These are phyloP conservation scores for Agrilus biguttatus DNA, from an alignment of 2,888 invertebrate genomes.

Conservation along the genomic window DNA sequence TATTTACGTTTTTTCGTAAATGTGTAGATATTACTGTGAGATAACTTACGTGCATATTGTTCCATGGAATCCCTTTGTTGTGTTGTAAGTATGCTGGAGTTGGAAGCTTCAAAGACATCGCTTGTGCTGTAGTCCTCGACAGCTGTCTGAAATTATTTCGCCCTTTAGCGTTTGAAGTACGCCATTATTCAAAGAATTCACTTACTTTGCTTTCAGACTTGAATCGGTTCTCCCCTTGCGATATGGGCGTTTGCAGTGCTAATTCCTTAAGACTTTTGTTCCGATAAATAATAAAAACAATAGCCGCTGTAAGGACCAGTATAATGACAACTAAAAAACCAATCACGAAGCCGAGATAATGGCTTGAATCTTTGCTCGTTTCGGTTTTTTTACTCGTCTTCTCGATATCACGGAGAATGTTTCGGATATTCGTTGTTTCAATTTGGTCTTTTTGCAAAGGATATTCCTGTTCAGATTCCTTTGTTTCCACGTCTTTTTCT, in stretches of 20 bases:
- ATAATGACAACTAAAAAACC: slow-evolving; percentile 59
- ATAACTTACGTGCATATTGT: too few species aligned
- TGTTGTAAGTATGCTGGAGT: too few species aligned
- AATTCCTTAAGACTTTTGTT: slow-evolving; percentile 41
- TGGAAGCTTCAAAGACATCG: too few species aligned
- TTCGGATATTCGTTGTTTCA: slow-evolving; percentile 41
- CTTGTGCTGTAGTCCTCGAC: neutral
- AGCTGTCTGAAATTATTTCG: neutral
- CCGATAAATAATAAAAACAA: slow-evolving; percentile 53
- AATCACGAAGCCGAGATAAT: slow-evolving; percentile 51
- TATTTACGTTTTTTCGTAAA: too few species aligned
- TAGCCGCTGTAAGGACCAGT: slow-evolving; percentile 51
- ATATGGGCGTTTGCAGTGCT: slow-evolving; percentile 16
- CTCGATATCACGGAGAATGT: slow-evolving; percentile 32
- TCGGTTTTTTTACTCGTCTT: slow-evolving; percentile 12
- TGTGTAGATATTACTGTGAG: too few species aligned
- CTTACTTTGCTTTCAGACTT: slow-evolving; percentile 25
- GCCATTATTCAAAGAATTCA: neutral
- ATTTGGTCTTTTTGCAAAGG: slow-evolving; percentile 56
- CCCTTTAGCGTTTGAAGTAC: neutral
- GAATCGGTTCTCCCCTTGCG: slow-evolving; percentile 29
- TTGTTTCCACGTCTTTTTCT: slow-evolving; percentile 33
- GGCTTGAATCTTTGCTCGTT: slow-evolving; percentile 40
- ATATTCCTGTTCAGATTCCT: slow-evolving; percentile 41
- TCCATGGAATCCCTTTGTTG: too few species aligned